phyloP scores from a whole-genome alignment of 1,140 invertebrate species.

The Drosophila nebulosa region DNA sequence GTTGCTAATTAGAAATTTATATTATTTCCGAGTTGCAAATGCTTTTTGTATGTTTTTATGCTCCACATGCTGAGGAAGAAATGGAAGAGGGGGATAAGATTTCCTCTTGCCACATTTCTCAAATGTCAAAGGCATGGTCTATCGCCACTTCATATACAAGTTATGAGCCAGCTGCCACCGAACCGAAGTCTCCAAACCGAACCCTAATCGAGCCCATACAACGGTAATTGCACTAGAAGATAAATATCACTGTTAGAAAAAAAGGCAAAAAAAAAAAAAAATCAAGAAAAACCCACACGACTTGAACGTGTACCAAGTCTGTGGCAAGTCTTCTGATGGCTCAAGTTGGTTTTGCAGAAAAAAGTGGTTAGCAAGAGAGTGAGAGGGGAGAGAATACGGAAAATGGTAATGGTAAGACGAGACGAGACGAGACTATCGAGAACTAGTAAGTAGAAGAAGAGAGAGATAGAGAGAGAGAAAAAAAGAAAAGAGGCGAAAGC shows the following conservation, averaged over 20 bases:
- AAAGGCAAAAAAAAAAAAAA: too few relatives aligned
- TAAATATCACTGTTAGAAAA: slow-evolving; percentile 75
- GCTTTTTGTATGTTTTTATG: neutral
- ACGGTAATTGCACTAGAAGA: slow-evolving; percentile 72
- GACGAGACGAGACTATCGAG: slow-evolving; percentile 49
- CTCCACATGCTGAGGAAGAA: neutral
- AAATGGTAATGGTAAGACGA: slow-evolving; percentile 66
- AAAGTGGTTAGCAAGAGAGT: slow-evolving; percentile 47
- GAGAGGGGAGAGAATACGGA: slow-evolving; percentile 7
- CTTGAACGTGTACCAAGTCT: slow-evolving; percentile 11
- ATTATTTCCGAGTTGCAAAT: neutral
- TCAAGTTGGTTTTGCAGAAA: slow-evolving; percentile 58
- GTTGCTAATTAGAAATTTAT: neutral
- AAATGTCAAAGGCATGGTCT: slow-evolving; percentile 25
- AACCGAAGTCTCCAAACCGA: slow-evolving; percentile 4
- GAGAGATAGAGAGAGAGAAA: neutral
- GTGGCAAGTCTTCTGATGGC: slow-evolving; percentile 48
- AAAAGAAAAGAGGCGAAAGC: slow-evolving; percentile 22
- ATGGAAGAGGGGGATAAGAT: neutral
- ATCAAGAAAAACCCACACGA: slow-evolving; percentile 61
- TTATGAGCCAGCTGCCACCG: slow-evolving; percentile 63
- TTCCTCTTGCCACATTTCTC: slow-evolving; percentile 31
- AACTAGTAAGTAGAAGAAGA: too few relatives aligned
- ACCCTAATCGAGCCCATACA: slow-evolving; percentile 75
- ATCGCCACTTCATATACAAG: slow-evolving; percentile 46